Evolutionary conservation across 2,113 vertebrate species (phyloP).

Genomic region (Macrotus californicus): DNA sequence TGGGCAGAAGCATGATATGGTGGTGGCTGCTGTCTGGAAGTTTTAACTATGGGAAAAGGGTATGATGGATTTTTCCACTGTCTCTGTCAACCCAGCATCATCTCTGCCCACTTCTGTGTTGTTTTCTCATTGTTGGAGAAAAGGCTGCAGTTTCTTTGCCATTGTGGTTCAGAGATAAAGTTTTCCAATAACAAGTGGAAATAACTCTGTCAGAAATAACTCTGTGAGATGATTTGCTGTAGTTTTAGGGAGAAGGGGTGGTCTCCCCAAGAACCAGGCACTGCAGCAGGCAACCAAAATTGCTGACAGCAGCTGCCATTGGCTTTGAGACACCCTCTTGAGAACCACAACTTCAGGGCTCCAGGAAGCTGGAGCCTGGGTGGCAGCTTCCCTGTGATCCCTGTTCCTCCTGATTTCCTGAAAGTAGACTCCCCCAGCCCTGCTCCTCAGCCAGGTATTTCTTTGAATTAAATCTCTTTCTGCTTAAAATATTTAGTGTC

Average conservation of each 20-base stretch:
- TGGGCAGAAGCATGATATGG: rapidly evolving
- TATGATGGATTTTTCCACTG: not conserved
- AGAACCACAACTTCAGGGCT: not conserved
- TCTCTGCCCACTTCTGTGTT: too few relatives aligned
- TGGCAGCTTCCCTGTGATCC: not conserved
- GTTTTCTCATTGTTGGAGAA: not conserved
- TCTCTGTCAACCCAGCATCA: not conserved
- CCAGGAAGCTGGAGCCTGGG: not conserved
- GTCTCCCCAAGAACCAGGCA: not conserved
- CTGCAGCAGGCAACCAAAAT: not conserved
- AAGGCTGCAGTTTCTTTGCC: not conserved
- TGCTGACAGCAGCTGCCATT: not conserved
- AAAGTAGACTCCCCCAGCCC: not conserved
- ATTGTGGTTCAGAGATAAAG: not conserved
- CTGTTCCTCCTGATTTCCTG: not conserved
- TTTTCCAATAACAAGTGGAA: not conserved
- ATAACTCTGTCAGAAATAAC: too few relatives aligned
- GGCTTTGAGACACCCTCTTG: not conserved
- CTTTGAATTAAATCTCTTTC: not conserved
- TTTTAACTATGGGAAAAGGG: not conserved
- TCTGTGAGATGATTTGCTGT: not conserved
- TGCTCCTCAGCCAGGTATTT: not conserved
- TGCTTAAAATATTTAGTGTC: not conserved
- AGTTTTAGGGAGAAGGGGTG: not conserved
- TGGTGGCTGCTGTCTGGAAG: not conserved